These are phyloP conservation scores for Adineta ricciae DNA, from an alignment of 2,888 invertebrate species.

Conservation along the genomic window DNA sequence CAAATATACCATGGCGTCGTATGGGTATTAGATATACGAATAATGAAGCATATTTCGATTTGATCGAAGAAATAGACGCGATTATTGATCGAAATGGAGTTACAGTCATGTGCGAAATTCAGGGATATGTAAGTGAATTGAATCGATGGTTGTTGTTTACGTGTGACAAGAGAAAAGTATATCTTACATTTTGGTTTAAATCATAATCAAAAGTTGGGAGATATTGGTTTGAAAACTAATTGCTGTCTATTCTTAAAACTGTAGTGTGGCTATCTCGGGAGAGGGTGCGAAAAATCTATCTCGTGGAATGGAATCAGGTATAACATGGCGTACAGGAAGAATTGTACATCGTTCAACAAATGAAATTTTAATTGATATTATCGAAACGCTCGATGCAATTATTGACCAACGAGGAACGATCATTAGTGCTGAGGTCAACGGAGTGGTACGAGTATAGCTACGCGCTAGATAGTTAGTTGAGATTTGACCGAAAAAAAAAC, in stretches of 20 bases:
- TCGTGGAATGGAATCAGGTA: neutral
- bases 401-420: neutral
- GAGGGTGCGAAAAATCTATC: neutral
- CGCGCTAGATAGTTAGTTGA: neutral
- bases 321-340: neutral
- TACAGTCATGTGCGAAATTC: constrained; percentile 93
- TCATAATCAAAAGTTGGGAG: neutral
- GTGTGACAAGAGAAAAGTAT: neutral
- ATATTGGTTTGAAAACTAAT: neutral
- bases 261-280: neutral
- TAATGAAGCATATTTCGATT: constrained; percentile 98
- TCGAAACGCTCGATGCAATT: constrained; percentile 4
- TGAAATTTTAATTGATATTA: neutral
- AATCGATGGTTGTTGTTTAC: neutral
- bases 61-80: constrained; percentile 95
- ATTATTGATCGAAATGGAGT: constrained; percentile 94
- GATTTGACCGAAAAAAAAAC: neutral
- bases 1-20: constrained; percentile 93
- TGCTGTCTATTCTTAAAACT: neutral
- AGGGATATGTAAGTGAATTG: constrained; percentile 77
- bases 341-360: neutral
- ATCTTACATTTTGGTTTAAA: neutral
- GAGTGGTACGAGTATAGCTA: neutral
- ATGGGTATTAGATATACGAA: constrained; percentile 96
- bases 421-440: neutral